A percentile compares a stretch with the other conserved stretches of the same genome.
phyloP scores from a whole-genome alignment of 2,113 vertebrate genomes.

The Silurus meridionalis region DNA sequence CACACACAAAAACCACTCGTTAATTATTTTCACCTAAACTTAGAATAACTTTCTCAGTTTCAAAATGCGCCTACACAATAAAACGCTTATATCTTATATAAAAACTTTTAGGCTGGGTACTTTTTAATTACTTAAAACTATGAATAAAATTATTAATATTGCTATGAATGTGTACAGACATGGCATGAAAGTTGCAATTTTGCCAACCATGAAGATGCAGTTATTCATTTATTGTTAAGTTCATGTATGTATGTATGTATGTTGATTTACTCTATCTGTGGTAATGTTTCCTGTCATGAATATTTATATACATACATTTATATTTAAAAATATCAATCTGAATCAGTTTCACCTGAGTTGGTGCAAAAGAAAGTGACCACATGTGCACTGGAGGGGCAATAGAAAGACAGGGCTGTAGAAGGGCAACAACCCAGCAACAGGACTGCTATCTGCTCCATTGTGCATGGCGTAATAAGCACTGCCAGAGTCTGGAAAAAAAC shows the following conservation, averaged over 20 bases:
- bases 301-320: background rate
- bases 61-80: background rate
- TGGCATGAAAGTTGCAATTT: background rate
- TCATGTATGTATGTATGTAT: background rate
- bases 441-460: too few species aligned
- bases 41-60: background rate
- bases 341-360: too few species aligned
- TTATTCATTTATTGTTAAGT: background rate
- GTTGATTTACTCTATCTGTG: background rate
- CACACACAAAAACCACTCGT: background rate
- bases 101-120: background rate
- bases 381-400: too few species aligned
- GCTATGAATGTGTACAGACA: background rate
- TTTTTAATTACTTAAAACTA: background rate
- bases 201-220: background rate
- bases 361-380: too few species aligned
- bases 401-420: too few species aligned
- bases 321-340: too few species aligned
- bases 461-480: too few species aligned
- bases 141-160: background rate
- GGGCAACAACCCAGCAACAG: too few species aligned
- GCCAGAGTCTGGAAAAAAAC: too few species aligned
- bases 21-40: background rate
- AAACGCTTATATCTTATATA: background rate
- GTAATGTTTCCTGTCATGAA: background rate